Base-by-base conservation (phyloP, 1,140 invertebrate genomes). In the Metaphire vulgaris region DNA sequence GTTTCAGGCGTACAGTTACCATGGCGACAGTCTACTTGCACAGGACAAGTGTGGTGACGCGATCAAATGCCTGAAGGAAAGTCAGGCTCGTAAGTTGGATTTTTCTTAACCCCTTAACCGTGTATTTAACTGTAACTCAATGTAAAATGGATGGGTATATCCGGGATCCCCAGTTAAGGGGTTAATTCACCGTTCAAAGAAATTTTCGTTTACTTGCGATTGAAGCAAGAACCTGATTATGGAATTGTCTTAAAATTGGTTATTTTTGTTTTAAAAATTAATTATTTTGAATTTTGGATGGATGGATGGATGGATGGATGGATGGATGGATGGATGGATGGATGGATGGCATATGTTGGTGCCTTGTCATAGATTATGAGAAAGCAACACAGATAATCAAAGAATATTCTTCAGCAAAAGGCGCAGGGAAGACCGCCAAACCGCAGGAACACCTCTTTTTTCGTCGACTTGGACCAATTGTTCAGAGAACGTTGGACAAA, bases 11-110 rank as follows among this genome's bases (percentile, higher is more conserved):
- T 91, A 90, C 79, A 90, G 89, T 82, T 92, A 89, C 83, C 88
- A 89, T 79, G 91, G 90, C 32, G 90, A 91, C 80, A 88, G 88
- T 80, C 83, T 91, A 74, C 83, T 92, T 73, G 81, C 88, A 1
- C 88, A 90, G 81, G 91, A 92, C 80, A 91, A 92, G 84, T 91
- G 91, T 84, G 91, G 91, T 33, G 90, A 91, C 79, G 91, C 90
- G 2, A 89, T 92, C 76, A 84, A 88, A 81, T 88, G 90, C 71
- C 84, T 91, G 34, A 88, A 89, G 79, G 90, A 91, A 85, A 89
- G 89, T 81, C 86, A 89, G 74, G 85, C 85, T 79, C 87, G 88
- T 88, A 83, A 84, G 80, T 81, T n/a, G n/a, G n/a, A n/a, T n/a
- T n/a, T n/a, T n/a, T n/a, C n/a, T n/a, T n/a, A n/a, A n/a, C n/a